Conservation (phyloP, 1,140 invertebrate genomes). For the Cardiocondyla obscurior region DNA sequence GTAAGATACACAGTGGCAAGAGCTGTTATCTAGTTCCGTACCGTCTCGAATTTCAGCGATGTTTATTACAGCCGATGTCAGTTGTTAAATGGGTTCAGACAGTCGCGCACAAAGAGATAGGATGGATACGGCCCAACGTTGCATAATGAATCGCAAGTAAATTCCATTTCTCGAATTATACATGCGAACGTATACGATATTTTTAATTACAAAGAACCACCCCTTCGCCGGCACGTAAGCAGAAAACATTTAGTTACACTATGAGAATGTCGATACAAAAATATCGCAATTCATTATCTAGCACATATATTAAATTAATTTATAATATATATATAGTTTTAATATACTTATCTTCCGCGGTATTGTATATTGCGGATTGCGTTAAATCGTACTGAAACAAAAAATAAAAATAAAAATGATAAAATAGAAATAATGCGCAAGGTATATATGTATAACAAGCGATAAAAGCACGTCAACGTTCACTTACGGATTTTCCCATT, state of each 20-base stretch:
- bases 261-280: not conserved
- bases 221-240: not conserved
- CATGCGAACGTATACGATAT: not conserved
- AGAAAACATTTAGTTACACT: not conserved
- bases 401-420: not conserved
- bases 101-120: not conserved
- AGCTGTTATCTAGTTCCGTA: slow-evolving; percentile 6
- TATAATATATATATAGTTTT: too few relatives aligned
- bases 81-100: slow-evolving; percentile 25
- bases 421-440: too few relatives aligned
- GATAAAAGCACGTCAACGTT: not conserved
- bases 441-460: not conserved
- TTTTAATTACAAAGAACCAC: not conserved
- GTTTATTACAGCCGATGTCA: not conserved
- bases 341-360: not conserved
- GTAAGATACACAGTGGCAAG: not conserved
- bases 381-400: slow-evolving; percentile 4
- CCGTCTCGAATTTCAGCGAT: slow-evolving; percentile 16
- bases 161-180: not conserved
- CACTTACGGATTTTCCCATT: slow-evolving; percentile 75
- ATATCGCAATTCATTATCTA: slow-evolving; percentile 20
- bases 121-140: not conserved
- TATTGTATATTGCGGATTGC: not conserved
- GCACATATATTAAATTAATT: too few relatives aligned
- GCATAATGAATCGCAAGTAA: not conserved